phyloP scores from a whole-genome alignment of 2,888 invertebrate genomes.

The Yponomeuta evonymella region DNA sequence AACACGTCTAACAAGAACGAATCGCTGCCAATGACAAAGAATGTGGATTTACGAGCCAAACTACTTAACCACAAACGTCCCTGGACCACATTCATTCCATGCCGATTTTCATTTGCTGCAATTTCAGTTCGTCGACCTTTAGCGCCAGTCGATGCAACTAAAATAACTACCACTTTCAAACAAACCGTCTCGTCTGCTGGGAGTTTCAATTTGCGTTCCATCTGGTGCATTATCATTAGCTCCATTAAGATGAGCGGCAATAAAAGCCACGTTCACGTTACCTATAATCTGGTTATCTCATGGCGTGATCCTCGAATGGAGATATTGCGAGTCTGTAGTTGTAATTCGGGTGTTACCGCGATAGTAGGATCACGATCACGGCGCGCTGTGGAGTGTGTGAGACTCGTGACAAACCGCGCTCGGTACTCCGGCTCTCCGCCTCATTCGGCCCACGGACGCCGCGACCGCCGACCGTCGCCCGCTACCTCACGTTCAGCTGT shows the following conservation, averaged over 20 bases:
- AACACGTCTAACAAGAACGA: slow-evolving; percentile 14
- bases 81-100: not conserved
- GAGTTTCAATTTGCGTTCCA: slow-evolving; percentile 1
- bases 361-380: slow-evolving; percentile 33
- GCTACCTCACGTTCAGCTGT: slow-evolving; percentile 58
- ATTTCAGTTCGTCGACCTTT: slow-evolving; percentile 12
- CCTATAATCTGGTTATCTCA: slow-evolving; percentile 36
- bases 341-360: slow-evolving; percentile 46
- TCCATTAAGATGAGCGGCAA: not conserved
- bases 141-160: slow-evolving; percentile 3
- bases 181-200: not conserved
- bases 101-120: slow-evolving; percentile 6
- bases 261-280: not conserved
- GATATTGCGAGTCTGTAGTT: not conserved
- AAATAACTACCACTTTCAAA: slow-evolving; percentile 11
- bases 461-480: slow-evolving; percentile 44
- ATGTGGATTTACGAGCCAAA: slow-evolving; percentile 14
- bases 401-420: slow-evolving; percentile 54
- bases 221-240: not conserved
- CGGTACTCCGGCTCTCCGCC: slow-evolving; percentile 36
- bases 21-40: slow-evolving; percentile 16
- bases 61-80: slow-evolving; percentile 2
- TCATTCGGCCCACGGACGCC: slow-evolving; percentile 65
- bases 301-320: slow-evolving; percentile 40
- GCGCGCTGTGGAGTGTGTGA: slow-evolving; percentile 34